Evolutionary conservation across 2,797 vertebrate species (phyloP).

Genomic region (Eulemur rubriventer): DNA sequence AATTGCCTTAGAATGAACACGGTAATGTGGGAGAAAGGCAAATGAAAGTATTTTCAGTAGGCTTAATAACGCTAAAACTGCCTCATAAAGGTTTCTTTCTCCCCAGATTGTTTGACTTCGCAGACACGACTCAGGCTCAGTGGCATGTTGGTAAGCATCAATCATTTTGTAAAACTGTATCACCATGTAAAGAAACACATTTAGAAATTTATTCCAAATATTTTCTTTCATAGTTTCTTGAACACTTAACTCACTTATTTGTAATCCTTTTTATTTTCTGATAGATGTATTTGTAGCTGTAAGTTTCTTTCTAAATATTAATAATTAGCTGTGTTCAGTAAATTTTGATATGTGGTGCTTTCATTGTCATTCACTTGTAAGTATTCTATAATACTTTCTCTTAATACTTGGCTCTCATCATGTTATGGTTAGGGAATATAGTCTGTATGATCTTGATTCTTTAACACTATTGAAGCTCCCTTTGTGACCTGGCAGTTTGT

Average conservation of each 20-base stretch:
- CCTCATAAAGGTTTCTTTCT: conserved; percentile 37
- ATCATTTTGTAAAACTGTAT: conserved; percentile 57
- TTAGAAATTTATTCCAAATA: neutral
- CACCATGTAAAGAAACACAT: neutral
- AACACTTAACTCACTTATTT: neutral
- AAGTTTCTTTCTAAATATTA: neutral
- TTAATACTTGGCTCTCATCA: neutral
- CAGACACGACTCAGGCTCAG: conserved; percentile 92
- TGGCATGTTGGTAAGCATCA: conserved; percentile 94
- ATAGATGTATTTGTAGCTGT: neutral
- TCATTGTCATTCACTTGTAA: neutral
- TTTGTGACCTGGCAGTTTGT: neutral
- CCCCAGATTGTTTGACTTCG: conserved; percentile 92
- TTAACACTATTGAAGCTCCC: neutral
- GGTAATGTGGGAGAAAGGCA: neutral
- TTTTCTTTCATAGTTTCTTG: conserved; percentile 10
- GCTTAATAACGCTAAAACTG: conserved; percentile 46
- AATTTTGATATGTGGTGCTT: neutral
- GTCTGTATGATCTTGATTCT: neutral
- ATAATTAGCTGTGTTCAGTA: neutral
- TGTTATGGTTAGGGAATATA: neutral
- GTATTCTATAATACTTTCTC: neutral
- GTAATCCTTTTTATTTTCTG: conserved; percentile 39
- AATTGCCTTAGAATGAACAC: neutral
- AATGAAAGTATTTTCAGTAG: neutral